Conservation (phyloP, 2,888 invertebrate genomes). For the Helicoverpa assulta region DNA sequence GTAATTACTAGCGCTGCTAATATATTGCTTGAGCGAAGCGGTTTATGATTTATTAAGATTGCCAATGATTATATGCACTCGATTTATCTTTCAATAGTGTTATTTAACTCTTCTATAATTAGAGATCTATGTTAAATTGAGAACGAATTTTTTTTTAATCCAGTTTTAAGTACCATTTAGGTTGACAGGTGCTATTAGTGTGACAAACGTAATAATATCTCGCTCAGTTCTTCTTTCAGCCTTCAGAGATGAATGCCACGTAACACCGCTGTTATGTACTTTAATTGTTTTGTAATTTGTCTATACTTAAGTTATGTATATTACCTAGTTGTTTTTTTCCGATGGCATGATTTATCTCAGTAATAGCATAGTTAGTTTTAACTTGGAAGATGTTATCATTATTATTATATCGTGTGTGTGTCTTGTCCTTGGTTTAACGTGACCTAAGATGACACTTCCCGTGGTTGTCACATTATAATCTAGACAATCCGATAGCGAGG, state of each 20-base stretch:
- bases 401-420: slow-evolving; percentile 9
- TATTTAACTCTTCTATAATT: neutral
- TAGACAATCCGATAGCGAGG: neutral
- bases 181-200: neutral
- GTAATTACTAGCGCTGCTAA: slow-evolving; percentile 41
- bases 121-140: neutral
- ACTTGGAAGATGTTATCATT: slow-evolving; percentile 6
- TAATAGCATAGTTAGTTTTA: slow-evolving; percentile 8
- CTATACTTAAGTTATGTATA: neutral
- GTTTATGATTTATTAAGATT: slow-evolving; percentile 25
- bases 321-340: slow-evolving; percentile 25
- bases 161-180: neutral
- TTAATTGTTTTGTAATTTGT: slow-evolving; percentile 22
- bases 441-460: slow-evolving; percentile 16
- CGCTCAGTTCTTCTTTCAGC: slow-evolving; percentile 1
- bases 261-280: slow-evolving; percentile 16
- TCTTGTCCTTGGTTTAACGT: neutral
- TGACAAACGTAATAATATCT: neutral
- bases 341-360: slow-evolving; percentile 24
- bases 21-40: slow-evolving; percentile 53
- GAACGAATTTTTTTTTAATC: neutral
- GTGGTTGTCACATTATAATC: neutral
- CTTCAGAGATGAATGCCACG: slow-evolving; percentile 12
- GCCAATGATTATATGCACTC: slow-evolving; percentile 3
- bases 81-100: neutral